phyloP scores from a whole-genome alignment of 2,888 invertebrate species.

The Altica lythri region DNA sequence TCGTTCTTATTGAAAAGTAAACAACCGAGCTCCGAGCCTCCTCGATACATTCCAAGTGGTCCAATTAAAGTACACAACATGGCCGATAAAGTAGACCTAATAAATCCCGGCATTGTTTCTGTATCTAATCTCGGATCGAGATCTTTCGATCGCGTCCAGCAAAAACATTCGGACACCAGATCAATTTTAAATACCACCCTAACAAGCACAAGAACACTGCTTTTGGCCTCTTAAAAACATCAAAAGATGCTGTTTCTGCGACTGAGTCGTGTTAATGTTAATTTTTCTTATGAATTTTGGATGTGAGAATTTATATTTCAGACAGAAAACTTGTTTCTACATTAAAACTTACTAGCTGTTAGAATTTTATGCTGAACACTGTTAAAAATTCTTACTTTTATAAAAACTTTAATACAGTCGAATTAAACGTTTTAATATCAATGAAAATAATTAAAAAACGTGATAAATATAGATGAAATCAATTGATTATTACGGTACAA shows the following conservation, averaged over 20 bases:
- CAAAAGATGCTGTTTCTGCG: constrained; percentile 37
- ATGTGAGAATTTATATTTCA: constrained; percentile 26
- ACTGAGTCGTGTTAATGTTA: constrained; percentile 43
- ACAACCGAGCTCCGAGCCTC: constrained; percentile 7
- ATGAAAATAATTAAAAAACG: no score
- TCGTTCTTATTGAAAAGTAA: constrained; percentile 15
- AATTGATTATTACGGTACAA: no score
- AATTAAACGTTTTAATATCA: no score
- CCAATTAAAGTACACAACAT: constrained; percentile 40
- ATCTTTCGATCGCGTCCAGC: constrained; percentile 51
- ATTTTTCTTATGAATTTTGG: constrained; percentile 41
- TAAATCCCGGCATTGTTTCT: constrained; percentile 57
- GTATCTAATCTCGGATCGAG: constrained; percentile 56
- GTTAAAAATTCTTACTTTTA: no score
- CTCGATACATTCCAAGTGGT: constrained; percentile 42
- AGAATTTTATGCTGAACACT: no score
- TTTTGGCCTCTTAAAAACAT: constrained; percentile 37
- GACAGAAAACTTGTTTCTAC: constrained; percentile 17
- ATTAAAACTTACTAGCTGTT: no score
- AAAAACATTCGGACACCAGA: constrained; percentile 52
- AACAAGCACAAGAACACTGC: constrained; percentile 47
- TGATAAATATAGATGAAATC: no score
- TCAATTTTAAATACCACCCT: constrained; percentile 54
- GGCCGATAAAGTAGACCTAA: constrained; percentile 54
- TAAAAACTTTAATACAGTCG: no score